phyloP scores from a whole-genome alignment of 2,113 vertebrate genomes.

The Azemiops feae region DNA sequence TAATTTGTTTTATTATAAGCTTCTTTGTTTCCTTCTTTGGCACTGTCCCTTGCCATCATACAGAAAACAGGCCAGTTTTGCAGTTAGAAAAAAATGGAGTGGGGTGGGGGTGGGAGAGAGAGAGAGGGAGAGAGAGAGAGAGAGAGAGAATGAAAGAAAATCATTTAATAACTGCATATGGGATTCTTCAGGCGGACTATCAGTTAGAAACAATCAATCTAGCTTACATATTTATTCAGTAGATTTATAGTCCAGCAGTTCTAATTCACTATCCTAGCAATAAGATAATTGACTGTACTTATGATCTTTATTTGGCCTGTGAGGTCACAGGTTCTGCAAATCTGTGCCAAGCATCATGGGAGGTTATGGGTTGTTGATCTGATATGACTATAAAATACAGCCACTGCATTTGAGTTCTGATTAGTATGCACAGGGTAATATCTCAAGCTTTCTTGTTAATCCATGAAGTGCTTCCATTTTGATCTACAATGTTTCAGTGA shows the following conservation, averaged over 20 bases:
- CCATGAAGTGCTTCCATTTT: neutral
- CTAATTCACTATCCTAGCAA: neutral
- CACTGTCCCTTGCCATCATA: neutral
- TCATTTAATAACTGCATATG: neutral
- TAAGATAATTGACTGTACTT: neutral
- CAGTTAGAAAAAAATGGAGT: neutral
- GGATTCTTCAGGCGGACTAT: neutral
- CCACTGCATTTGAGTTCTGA: neutral
- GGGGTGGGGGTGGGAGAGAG: neutral
- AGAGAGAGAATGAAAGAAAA: neutral
- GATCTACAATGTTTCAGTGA: neutral
- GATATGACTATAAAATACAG: neutral
- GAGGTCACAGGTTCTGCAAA: neutral
- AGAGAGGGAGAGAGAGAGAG: neutral
- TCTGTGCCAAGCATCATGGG: neutral
- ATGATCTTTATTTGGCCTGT: neutral
- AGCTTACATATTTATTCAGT: neutral
- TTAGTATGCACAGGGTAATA: neutral
- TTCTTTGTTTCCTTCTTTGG: neutral
- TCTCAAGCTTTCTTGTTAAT: neutral
- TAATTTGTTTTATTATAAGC: neutral
- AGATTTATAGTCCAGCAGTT: neutral
- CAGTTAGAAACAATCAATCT: neutral
- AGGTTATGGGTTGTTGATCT: neutral
- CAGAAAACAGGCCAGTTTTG: neutral